Conservation (phyloP, 2,797 vertebrate genomes). For the Schizothorax lantsangensis region DNA sequence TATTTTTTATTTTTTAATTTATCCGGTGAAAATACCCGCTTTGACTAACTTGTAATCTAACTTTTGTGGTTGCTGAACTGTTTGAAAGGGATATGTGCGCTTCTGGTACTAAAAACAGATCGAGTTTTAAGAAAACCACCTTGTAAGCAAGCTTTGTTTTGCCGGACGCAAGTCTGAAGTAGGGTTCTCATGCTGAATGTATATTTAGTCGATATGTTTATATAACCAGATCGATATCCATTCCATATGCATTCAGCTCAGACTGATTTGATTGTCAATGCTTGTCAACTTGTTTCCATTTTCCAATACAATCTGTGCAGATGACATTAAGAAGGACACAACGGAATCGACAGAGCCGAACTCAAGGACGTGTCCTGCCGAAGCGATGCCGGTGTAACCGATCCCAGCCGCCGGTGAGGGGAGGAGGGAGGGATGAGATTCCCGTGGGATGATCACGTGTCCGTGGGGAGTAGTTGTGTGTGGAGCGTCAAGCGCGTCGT, state of each 20-base stretch:
- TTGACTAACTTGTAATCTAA: background rate
- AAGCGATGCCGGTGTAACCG: conserved; percentile 63
- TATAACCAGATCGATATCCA: conserved; percentile 11
- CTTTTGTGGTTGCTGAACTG: background rate
- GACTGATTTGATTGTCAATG: background rate
- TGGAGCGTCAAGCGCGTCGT: conserved; percentile 65
- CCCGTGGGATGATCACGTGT: conserved; percentile 79
- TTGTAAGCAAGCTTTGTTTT: background rate
- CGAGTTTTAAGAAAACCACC: background rate
- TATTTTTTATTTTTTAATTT: background rate
- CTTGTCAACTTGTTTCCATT: background rate
- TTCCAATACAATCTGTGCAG: background rate
- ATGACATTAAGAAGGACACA: background rate
- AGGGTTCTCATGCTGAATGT: background rate
- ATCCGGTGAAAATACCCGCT: background rate
- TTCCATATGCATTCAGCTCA: background rate
- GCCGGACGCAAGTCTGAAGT: background rate
- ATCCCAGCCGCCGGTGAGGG: conserved; percentile 72
- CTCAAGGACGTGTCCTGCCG: conserved; percentile 13
- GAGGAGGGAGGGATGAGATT: conserved; percentile 61
- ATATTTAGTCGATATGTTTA: conserved; percentile 12
- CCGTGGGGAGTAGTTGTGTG: conserved; percentile 73
- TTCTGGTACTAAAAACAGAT: background rate
- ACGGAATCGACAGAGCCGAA: background rate
- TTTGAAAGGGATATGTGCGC: background rate